These are phyloP conservation scores for Sorex maritimensis DNA, from an alignment of 2,797 vertebrate species.

Conservation along the genomic window DNA sequence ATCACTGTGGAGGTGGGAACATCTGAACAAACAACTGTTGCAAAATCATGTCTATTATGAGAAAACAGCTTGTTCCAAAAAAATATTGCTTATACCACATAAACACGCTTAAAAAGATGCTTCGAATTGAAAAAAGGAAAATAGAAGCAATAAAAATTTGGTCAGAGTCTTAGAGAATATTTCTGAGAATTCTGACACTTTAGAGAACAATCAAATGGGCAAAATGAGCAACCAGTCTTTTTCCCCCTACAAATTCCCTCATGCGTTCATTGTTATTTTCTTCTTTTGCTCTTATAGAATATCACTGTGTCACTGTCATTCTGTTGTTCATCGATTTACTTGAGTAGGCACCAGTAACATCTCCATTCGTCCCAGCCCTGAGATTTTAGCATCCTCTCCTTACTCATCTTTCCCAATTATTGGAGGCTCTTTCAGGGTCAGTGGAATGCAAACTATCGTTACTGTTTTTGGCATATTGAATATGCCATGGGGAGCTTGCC, in stretches of 20 bases:
- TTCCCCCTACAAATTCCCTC: neutral
- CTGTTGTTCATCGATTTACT: no score
- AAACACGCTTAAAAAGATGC: slow-evolving; percentile 63
- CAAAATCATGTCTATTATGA: slow-evolving; percentile 60
- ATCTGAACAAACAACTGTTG: slow-evolving; percentile 71
- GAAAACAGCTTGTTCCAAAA: slow-evolving; percentile 70
- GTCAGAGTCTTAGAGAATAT: neutral
- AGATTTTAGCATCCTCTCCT: no score
- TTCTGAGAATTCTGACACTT: slow-evolving; percentile 30
- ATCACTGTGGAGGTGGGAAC: slow-evolving; percentile 71
- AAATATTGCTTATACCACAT: slow-evolving; percentile 20
- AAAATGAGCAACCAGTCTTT: neutral
- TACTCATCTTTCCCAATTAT: no score
- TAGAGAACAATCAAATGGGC: neutral
- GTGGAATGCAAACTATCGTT: no score
- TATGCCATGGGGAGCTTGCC: no score
- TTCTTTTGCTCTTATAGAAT: neutral
- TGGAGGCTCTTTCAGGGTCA: no score
- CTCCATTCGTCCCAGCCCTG: no score
- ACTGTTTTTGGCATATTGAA: no score
- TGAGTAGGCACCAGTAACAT: no score
- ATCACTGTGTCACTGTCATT: no score
- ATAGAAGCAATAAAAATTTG: slow-evolving; percentile 27
- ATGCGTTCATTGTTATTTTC: neutral
- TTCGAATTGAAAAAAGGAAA: slow-evolving; percentile 62